A percentile compares a stretch with the other conserved stretches of the same genome.
Evolutionary conservation across 2,113 vertebrate genomes (phyloP).

Genomic region (Cyprinodon variegatus): DNA sequence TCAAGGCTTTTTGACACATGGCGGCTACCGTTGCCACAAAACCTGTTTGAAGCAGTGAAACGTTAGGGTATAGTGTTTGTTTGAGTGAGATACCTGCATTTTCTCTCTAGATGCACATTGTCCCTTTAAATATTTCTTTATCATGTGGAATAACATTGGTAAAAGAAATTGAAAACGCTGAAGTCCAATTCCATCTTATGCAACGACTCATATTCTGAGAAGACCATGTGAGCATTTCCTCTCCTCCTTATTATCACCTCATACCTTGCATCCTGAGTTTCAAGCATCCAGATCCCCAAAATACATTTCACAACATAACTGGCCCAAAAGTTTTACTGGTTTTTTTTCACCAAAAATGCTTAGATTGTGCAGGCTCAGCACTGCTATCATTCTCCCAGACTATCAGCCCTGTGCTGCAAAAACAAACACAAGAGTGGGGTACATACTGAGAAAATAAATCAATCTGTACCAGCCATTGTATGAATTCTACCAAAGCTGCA

Average conservation of each 20-base stretch:
- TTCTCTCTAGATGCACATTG: no score
- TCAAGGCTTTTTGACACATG: no score
- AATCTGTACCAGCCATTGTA: conserved; percentile 76
- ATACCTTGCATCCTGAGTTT: background rate
- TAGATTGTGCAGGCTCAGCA: conserved; percentile 75
- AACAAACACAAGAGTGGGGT: conserved; percentile 75
- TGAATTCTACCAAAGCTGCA: conserved; percentile 75
- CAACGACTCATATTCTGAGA: background rate
- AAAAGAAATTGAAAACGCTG: no score
- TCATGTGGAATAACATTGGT: no score
- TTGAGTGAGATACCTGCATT: no score
- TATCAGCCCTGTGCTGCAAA: conserved; percentile 74
- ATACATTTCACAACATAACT: background rate
- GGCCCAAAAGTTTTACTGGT: conserved; percentile 39
- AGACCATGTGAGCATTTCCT: conserved; percentile 32
- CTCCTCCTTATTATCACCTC: background rate
- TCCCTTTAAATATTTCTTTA: no score
- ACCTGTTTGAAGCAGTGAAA: no score
- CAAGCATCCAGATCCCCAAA: conserved; percentile 36
- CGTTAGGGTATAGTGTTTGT: no score
- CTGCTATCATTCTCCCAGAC: conserved; percentile 31
- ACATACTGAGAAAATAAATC: conserved; percentile 79
- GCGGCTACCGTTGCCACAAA: no score
- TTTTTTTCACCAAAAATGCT: conserved; percentile 70
- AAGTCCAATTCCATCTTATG: no score